Evolutionary conservation across 2,888 invertebrate species (phyloP), one percentile per base, ranked within the genome.

Genomic region (Zelleria hepariella): DNA sequence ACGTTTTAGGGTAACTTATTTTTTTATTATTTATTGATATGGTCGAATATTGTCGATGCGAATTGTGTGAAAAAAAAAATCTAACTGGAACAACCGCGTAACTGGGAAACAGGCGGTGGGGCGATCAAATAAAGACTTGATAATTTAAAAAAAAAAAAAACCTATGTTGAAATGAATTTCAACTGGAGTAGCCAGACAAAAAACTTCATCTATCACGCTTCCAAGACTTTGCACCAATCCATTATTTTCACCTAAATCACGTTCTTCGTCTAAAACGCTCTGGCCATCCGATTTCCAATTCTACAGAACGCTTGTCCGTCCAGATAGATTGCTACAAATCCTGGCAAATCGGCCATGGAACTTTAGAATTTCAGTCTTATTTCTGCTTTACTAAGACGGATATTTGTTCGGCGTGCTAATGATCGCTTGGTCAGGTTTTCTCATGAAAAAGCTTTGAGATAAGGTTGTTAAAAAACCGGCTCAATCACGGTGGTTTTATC

Each of bases 241-340:
- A 82, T 84, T 81, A 84, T 80, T 82, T 78, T 73, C 76, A 68
- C 80, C 80, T 86, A 84, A 85, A 86, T 83, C 81, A 77, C 60
- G 58, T 74, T 72, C 71, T 75, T 15, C 75, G 80, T 82, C 83
- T 83, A 83, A 86, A 86, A 81, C 78, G 75, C 70, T 76, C 72
- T 71, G 71, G 73, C 79, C 71, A 79, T 80, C 82, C 84, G 78
- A 83, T 80, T 82, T 72, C 74, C 78, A 75, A 81, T 86, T 81
- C 83, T 76, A 82, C 82, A 86, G 82, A 86, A 86, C 69, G 85
- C 77, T 84, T 79, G 86, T 85, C 86, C 84, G 75, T 78, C 74
- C 80, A 83, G 86, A 88, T 84, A 78, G 80, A 88, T 86, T 79
- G 70, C 76, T 74, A 70, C 71, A 73, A 73, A 74, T 75, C 66